Evolutionary conservation across 2,888 invertebrate genomes (phyloP).

Genomic region (Melanchra persicariae): DNA sequence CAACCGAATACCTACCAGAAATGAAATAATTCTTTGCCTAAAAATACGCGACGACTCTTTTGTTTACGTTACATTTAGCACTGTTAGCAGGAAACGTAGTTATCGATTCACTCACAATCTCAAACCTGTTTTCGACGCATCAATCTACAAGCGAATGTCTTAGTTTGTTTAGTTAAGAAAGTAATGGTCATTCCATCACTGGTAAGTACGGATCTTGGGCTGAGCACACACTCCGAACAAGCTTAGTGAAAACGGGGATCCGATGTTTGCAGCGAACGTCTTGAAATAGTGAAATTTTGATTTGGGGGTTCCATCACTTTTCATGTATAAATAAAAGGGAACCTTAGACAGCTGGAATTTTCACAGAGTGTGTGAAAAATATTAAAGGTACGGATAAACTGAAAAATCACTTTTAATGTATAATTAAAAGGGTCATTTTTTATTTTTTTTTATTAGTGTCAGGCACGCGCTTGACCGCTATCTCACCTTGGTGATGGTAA

Average conservation of each 20-base stretch:
- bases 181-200: constrained; percentile 44
- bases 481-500: too few species aligned
- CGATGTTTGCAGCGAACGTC: not conserved
- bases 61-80: constrained; percentile 52
- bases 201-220: constrained; percentile 15
- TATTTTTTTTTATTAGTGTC: too few species aligned
- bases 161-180: constrained; percentile 50
- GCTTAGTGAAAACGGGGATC: not conserved
- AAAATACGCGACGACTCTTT: constrained; percentile 18
- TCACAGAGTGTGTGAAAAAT: too few species aligned
- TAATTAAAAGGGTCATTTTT: too few species aligned
- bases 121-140: constrained; percentile 53
- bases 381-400: too few species aligned
- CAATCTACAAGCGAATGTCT: constrained; percentile 44
- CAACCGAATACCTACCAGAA: constrained; percentile 3
- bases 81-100: constrained; percentile 39
- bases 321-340: too few species aligned
- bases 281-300: not conserved
- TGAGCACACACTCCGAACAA: constrained; percentile 3
- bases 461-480: too few species aligned
- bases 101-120: constrained; percentile 45
- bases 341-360: too few species aligned
- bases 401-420: too few species aligned
- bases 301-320: not conserved
- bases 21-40: constrained; percentile 35